Conservation (phyloP, 2,113 vertebrate genomes). For the Burhinus bistriatus region DNA sequence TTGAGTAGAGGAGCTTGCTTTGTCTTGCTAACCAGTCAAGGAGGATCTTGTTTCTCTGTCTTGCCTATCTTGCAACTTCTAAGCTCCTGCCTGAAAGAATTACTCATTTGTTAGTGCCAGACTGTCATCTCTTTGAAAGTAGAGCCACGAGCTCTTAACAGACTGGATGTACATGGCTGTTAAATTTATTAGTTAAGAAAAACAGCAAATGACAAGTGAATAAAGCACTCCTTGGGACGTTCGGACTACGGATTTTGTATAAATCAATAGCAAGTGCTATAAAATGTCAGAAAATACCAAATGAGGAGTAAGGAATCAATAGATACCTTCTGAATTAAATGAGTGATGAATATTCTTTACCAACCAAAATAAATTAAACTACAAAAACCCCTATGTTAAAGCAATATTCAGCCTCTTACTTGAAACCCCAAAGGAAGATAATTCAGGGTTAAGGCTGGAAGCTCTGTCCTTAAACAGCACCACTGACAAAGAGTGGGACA, state of each 20-base stretch:
- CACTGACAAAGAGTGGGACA: neutral
- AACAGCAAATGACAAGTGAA: conserved; percentile 89
- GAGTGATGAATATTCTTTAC: conserved; percentile 87
- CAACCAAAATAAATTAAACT: conserved; percentile 86
- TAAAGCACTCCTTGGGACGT: conserved; percentile 81
- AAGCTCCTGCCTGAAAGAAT: conserved; percentile 53
- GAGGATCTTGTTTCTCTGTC: neutral
- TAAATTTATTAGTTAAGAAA: conserved; percentile 84
- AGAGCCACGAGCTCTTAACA: conserved; percentile 45
- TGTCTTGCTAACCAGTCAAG: conserved; percentile 12
- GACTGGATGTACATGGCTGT: conserved; percentile 24
- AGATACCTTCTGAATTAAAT: conserved; percentile 83
- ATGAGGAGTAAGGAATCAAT: conserved; percentile 86
- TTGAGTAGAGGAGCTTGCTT: neutral
- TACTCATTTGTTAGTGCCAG: conserved; percentile 54
- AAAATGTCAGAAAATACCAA: conserved; percentile 94
- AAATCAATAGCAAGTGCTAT: conserved; percentile 87
- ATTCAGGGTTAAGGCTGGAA: conserved; percentile 46
- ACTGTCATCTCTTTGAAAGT: conserved; percentile 52
- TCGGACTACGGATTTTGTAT: conserved; percentile 82
- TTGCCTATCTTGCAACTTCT: conserved; percentile 61
- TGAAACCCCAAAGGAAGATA: conserved; percentile 19
- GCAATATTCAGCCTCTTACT: conserved; percentile 37
- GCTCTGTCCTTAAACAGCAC: neutral
- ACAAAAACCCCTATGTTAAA: conserved; percentile 46